These are phyloP conservation scores for Epiblema foenella DNA, from an alignment of 2,888 invertebrate species.

Conservation along the genomic window DNA sequence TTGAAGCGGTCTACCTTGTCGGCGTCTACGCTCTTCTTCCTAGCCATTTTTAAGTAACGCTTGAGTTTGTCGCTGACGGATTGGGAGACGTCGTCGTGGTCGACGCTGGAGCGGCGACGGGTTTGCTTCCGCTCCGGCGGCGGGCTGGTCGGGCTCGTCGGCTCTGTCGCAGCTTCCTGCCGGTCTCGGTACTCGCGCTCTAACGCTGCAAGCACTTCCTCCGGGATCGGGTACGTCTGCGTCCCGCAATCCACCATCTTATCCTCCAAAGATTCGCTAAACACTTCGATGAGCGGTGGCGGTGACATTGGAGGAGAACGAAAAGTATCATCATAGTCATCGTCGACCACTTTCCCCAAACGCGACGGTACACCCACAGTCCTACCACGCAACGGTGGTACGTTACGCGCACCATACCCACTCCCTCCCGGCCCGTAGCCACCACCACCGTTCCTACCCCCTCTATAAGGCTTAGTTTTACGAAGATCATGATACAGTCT, in stretches of 20 bases:
- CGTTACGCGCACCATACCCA: constrained; percentile 60
- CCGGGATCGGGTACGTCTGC: constrained; percentile 87
- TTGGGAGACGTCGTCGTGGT: constrained; percentile 93
- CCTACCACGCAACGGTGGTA: constrained; percentile 64
- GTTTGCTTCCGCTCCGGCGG: constrained; percentile 70
- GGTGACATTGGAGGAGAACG: constrained; percentile 83
- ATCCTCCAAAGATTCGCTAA: constrained; percentile 85
- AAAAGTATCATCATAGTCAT: constrained; percentile 61
- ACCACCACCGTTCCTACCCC: constrained; percentile 71
- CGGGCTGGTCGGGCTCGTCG: constrained; percentile 75
- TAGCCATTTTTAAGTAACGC: constrained; percentile 93
- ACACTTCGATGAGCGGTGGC: constrained; percentile 88
- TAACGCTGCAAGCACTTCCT: constrained; percentile 80
- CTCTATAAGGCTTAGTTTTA: constrained; percentile 85
- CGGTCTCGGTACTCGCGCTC: constrained; percentile 77
- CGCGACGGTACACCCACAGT: constrained; percentile 56
- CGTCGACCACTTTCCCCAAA: constrained; percentile 53
- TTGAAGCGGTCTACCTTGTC: constrained; percentile 93
- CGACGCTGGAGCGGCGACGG: constrained; percentile 90
- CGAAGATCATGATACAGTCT: constrained; percentile 90
- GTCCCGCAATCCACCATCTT: constrained; percentile 81
- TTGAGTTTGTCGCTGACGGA: constrained; percentile 95
- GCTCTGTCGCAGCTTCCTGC: constrained; percentile 67
- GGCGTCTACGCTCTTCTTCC: constrained; percentile 93
- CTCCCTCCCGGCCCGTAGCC: constrained; percentile 61